Base-by-base conservation (phyloP, 2,113 vertebrate genomes). In the Dicerorhinus sumatrensis region DNA sequence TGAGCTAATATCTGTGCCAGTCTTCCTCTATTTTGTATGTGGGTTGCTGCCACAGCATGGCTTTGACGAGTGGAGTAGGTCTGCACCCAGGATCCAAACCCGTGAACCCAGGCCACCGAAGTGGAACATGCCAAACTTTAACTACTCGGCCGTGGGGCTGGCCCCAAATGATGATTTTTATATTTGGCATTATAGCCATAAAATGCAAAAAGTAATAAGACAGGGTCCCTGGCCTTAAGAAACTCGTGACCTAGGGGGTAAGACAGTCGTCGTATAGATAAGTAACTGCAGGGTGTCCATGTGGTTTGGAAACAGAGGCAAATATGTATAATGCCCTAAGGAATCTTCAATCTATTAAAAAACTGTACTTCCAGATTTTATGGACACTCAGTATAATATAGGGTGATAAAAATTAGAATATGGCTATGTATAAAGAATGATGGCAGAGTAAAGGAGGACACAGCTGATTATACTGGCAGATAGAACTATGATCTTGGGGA, bases 161-260 rank as follows among this genome's bases (percentile, higher is more conserved):
- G 48, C 48, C 48, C 48, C 48, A 48, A 39, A 69, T 39, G 11
- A 88, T 51, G 36, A 73, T 67, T 91, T 91, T 88, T 29, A 89
- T 69, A 48, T 80, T 76, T 89, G n/a, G 8, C 9, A 73, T 89
- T 84, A 67, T 73, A 79, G 12, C 46, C 83, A 10, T 46, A 73
- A 94, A 86, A 69, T 85, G 27, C 54, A 90, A 54, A 80, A 90
- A 93, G 60, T 63, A 65, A 0, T 86, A 92, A 90, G 42, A 73
- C 48, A 33, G 70, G 6, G 21, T 70, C 16, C 29, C 62, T 36
- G 11, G 25, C 31, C 33, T 62, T 93, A 70, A 56, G 51, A 33
- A 94, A 80, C 56, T 84, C 29, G 5, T 80, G 73, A 69, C 56
- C 25, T 70, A n/a, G 42, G 8, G 5, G 21, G 14, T 88, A 27